Percentiles rank a stretch among this genome's conserved stretches.
These are phyloP conservation scores for Alouatta caraya DNA, from an alignment of 2,797 vertebrate species.

Conservation along the genomic window DNA sequence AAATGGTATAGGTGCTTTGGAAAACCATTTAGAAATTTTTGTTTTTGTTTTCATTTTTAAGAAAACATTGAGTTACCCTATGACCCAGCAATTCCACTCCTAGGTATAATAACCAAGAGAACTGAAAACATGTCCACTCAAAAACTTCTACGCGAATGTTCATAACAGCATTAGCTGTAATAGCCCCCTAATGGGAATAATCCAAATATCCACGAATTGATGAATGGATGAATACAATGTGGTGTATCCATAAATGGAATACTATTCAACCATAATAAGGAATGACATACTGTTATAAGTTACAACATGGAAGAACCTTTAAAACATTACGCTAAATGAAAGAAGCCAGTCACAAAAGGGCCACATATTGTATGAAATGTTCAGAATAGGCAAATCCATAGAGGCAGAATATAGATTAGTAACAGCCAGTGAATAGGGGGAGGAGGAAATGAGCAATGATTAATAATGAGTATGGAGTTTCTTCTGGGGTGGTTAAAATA, in stretches of 20 bases:
- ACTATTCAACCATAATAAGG: not conserved
- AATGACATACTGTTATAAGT: not conserved
- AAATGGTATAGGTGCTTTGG: not conserved
- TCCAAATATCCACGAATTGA: not conserved
- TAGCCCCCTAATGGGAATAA: not conserved
- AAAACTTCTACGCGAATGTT: not conserved
- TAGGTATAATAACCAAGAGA: not conserved
- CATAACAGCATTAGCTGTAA: not conserved
- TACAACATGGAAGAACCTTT: not conserved
- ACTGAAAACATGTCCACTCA: conserved; percentile 5
- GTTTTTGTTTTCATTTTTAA: not conserved
- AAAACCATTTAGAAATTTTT: not conserved
- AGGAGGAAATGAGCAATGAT: not conserved
- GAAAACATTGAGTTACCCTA: not conserved
- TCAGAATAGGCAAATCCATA: not conserved
- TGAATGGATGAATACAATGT: not conserved
- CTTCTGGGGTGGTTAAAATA: not conserved
- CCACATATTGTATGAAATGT: not conserved
- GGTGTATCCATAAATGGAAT: not conserved
- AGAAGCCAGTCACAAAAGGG: not conserved
- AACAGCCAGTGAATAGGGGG: not conserved
- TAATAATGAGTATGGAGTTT: not conserved
- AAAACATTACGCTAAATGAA: not conserved
- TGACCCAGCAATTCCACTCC: not conserved
- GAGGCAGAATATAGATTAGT: not conserved